Percentiles rank a stretch among this genome's conserved stretches.
These are phyloP conservation scores for Cinara cedri DNA, from an alignment of 2,888 invertebrate genomes.

Conservation along the genomic window DNA sequence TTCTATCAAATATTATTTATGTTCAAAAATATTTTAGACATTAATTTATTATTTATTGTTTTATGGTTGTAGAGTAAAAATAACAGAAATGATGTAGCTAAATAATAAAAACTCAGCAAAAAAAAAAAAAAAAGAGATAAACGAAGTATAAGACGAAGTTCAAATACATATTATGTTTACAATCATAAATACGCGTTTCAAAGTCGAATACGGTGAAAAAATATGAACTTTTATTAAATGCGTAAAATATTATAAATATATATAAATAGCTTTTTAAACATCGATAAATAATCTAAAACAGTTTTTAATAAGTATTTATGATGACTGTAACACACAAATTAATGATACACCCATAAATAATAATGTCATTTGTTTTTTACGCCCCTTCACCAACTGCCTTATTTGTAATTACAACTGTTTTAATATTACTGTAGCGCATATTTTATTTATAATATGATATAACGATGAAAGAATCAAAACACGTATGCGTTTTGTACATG, in stretches of 20 bases:
- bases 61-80: too few species aligned
- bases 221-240: not conserved
- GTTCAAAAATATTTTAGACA: too few species aligned
- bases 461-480: conserved; percentile 41
- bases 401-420: conserved; percentile 49
- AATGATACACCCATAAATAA: conserved; percentile 9
- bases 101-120: too few species aligned
- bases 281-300: conserved; percentile 30
- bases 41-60: too few species aligned
- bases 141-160: too few species aligned
- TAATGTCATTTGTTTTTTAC: conserved; percentile 27
- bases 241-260: conserved; percentile 6
- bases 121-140: too few species aligned
- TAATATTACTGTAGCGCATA: not conserved
- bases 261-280: conserved; percentile 32
- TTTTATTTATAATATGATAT: conserved; percentile 1
- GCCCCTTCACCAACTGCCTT: conserved; percentile 43
- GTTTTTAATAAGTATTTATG: conserved; percentile 50
- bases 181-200: not conserved
- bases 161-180: too few species aligned
- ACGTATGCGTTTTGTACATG: conserved; percentile 41
- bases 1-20: too few species aligned
- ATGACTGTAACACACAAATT: conserved; percentile 15
- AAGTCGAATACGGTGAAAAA: not conserved
- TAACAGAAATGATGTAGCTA: too few species aligned